phyloP scores from a whole-genome alignment of 30 jellyfish, hydroid and myxozoan genomes.

The Pelagia noctiluca region DNA sequence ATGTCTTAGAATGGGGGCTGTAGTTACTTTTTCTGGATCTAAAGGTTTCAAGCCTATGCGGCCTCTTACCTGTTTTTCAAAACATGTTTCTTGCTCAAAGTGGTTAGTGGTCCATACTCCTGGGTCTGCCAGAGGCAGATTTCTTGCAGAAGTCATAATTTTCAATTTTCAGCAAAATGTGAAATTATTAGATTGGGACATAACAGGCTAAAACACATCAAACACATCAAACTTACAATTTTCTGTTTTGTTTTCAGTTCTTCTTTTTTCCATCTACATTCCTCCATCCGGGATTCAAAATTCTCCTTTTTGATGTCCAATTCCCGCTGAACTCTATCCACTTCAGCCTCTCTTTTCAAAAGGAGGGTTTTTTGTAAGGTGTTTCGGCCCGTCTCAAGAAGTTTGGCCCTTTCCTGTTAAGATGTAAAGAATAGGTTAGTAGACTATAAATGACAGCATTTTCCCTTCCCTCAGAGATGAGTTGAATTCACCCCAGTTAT shows the following conservation, averaged over 20 bases:
- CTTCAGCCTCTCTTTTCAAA: slow-evolving; percentile 68
- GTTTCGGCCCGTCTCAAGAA: slow-evolving; percentile 67
- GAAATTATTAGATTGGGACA: neutral
- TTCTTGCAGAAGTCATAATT: no score
- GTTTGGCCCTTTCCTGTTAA: slow-evolving; percentile 62
- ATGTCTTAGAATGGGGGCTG: no score
- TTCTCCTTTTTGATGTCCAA: slow-evolving; percentile 57
- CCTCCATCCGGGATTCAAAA: slow-evolving; percentile 71
- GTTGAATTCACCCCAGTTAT: no score
- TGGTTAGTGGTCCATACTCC: no score
- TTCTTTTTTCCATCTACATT: slow-evolving; percentile 52
- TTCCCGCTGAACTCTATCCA: slow-evolving; percentile 65
- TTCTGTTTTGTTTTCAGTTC: slow-evolving; percentile 63
- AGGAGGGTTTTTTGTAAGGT: slow-evolving; percentile 74
- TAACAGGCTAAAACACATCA: neutral
- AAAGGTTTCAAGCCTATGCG: no score
- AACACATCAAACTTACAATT: slow-evolving; percentile 32
- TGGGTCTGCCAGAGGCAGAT: no score
- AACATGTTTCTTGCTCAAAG: no score
- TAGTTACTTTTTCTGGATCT: no score
- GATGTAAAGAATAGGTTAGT: neutral
- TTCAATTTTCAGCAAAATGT: no score
- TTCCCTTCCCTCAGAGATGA: no score
- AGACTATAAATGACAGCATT: no score
- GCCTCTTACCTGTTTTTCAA: no score